Conservation (phyloP, 2,888 invertebrate species). For the Epirrhoe tristata region DNA sequence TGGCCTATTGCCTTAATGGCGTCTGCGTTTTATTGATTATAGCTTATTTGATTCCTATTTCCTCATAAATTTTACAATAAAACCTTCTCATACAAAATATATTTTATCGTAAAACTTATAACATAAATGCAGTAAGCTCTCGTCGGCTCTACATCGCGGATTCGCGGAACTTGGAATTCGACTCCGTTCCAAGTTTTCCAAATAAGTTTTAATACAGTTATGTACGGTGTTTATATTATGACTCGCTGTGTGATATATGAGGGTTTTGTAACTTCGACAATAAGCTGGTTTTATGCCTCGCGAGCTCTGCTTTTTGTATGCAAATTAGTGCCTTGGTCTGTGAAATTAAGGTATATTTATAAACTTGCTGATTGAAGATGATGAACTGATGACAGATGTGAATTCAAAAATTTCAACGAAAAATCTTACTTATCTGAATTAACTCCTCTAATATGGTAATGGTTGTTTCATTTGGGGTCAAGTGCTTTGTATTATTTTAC, state of each 20-base stretch:
- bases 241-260: constrained; percentile 36
- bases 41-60: constrained; percentile 7
- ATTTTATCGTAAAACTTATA: constrained; percentile 35
- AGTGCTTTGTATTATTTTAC: too few relatives aligned
- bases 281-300: constrained; percentile 29
- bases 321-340: constrained; percentile 21
- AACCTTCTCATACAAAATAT: constrained; percentile 20
- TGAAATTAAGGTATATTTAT: constrained; percentile 7
- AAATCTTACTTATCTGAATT: too few relatives aligned
- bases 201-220: constrained; percentile 49
- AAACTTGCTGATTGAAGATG: neutral
- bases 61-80: constrained; percentile 14
- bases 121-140: constrained; percentile 37
- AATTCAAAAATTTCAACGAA: too few relatives aligned
- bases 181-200: constrained; percentile 35
- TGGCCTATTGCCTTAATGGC: neutral
- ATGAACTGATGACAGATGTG: too few relatives aligned
- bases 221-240: constrained; percentile 39
- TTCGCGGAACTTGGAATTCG: constrained; percentile 31
- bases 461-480: too few relatives aligned
- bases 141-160: constrained; percentile 32
- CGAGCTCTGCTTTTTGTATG: constrained; percentile 22
- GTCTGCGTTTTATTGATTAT: neutral
- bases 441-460: too few relatives aligned
- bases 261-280: constrained; percentile 34